Evolutionary conservation across 2,797 vertebrate species (phyloP), one percentile per base, ranked within the genome.

Genomic region (Oophaga sylvatica): DNA sequence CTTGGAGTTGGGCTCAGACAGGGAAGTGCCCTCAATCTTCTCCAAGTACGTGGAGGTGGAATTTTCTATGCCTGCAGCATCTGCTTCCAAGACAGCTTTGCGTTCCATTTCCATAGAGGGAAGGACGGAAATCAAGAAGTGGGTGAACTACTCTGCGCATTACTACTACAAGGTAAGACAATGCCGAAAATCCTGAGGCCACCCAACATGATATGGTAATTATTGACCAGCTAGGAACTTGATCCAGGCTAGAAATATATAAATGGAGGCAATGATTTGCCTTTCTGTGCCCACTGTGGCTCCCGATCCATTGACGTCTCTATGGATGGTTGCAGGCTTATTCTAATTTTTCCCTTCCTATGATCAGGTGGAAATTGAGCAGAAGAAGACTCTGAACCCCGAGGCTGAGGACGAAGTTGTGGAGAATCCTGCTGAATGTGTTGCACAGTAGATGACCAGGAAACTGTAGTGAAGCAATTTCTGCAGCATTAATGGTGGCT

Each of bases 141-240:
- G 97, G 96, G 95, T 97, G 92, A 96, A 95, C 91, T 97, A 97
- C 88, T 96, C 95, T 59, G 95, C 97, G 81, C 96, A 97, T 92
- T 97, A 96, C 92, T 95, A 91, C 90, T 97, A 97, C 92, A 95
- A 97, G 97, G 97, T 97, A n/a, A 89, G 84, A 65, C 5, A 19
- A 70, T 57, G 15, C 9, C 0, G 13, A 9, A n/a, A 19, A 15
- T n/a, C 10, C 5, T n/a, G 41, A 73, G 20, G 29, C 20, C 17
- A 22, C 6, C 31, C 6, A 16, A 65, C 11, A 12, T n/a, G 8
- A n/a, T 12, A 1, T n/a, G 62, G 22, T 6, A n/a, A 26, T 26
- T 65, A 65, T 65, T 65, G 22, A 59, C 57, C 57, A 16, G 7
- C 7, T 7, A 10, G 11, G 62, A 70, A 35, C 7, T 8, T 41